Conservation (phyloP, 2,888 invertebrate species). For the Drosophila neonasuta region DNA sequence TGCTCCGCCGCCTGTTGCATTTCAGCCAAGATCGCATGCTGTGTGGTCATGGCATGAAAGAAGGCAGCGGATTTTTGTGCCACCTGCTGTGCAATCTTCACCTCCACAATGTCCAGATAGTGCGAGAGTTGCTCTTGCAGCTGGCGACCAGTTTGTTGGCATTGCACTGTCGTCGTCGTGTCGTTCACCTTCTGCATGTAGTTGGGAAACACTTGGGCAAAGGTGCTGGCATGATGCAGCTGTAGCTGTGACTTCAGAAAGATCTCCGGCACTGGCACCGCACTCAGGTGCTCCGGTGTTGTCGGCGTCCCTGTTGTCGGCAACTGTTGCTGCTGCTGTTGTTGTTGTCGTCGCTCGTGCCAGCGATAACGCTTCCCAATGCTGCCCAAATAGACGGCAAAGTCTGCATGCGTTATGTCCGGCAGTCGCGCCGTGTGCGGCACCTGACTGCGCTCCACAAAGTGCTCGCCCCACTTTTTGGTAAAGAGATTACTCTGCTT, state of each 20-base stretch:
- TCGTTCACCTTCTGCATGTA: constrained; percentile 80
- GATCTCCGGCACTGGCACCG: constrained; percentile 91
- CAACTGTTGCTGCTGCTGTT: constrained; percentile 82
- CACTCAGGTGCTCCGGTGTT: constrained; percentile 83
- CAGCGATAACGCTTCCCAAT: constrained; percentile 87
- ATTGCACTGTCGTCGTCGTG: constrained; percentile 51
- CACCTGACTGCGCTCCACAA: constrained; percentile 91
- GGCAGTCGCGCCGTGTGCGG: constrained; percentile 91
- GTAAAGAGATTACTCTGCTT: constrained; percentile 97
- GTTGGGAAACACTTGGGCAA: constrained; percentile 92
- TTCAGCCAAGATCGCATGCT: constrained; percentile 97
- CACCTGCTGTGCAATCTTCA: constrained; percentile 80
- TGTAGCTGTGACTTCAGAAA: constrained; percentile 91
- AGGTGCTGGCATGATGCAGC: constrained; percentile 90
- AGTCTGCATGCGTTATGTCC: constrained; percentile 91
- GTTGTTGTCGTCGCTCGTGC: constrained; percentile 87
- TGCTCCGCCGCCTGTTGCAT: constrained; percentile 92
- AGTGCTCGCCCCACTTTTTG: constrained; percentile 98
- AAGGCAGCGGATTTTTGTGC: constrained; percentile 98
- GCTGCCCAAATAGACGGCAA: constrained; percentile 93
- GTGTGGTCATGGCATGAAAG: constrained; percentile 99
- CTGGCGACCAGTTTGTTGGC: constrained; percentile 84
- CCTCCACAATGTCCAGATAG: constrained; percentile 96
- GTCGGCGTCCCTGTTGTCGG: constrained; percentile 44
- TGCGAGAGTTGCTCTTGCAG: constrained; percentile 96